Conservation (phyloP, 2,113 vertebrate species). For the Mormyrus iriodes region DNA sequence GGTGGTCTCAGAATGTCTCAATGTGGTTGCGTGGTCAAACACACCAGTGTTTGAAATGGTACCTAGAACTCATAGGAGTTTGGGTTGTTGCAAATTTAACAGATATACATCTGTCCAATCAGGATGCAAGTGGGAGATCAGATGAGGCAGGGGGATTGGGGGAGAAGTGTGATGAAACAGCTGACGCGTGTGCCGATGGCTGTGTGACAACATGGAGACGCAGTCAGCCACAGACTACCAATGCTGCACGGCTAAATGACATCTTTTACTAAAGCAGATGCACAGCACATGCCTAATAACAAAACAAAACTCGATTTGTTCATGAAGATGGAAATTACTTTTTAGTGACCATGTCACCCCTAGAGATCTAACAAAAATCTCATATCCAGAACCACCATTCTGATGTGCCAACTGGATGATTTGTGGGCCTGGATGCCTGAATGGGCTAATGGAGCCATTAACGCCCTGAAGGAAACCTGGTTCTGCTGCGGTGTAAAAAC, state of each 20-base stretch:
- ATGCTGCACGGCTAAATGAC: not conserved
- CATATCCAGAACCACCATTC: not conserved
- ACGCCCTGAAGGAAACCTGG: not conserved
- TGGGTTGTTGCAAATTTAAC: not conserved
- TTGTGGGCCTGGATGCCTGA: not conserved
- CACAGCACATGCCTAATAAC: not conserved
- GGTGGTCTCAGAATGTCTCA: too few species aligned
- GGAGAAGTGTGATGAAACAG: not conserved
- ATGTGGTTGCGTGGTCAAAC: too few species aligned
- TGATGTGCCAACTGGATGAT: not conserved
- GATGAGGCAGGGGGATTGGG: not conserved
- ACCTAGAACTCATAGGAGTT: too few species aligned
- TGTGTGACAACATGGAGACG: not conserved
- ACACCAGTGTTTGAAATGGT: too few species aligned
- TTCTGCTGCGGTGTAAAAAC: not conserved
- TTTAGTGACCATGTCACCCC: not conserved
- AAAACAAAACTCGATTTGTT: not conserved
- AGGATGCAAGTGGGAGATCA: not conserved
- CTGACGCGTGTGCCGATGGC: not conserved
- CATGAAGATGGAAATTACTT: not conserved
- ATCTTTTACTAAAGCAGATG: too few species aligned
- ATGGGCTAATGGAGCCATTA: not conserved
- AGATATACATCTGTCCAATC: not conserved
- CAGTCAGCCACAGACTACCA: not conserved
- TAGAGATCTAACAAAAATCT: not conserved